These are phyloP conservation scores for Lacerta bilineata DNA, from an alignment of 2,797 vertebrate genomes.

Conservation along the genomic window DNA sequence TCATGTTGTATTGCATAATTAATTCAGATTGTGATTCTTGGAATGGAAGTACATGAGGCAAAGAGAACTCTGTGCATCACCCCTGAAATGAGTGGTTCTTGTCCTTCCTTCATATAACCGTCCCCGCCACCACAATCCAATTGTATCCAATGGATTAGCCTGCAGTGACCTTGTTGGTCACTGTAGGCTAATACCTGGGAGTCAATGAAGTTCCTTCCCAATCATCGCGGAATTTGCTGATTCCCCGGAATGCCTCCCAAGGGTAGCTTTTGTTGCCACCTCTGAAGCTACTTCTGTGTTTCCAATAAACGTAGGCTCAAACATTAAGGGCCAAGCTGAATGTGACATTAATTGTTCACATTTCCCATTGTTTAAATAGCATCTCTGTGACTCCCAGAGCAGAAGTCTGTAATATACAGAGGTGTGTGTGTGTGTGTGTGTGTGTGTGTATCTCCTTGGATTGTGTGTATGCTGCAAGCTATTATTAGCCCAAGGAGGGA, in stretches of 20 bases:
- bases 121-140: background rate
- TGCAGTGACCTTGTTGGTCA: too few relatives aligned
- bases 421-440: background rate
- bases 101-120: background rate
- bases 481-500: background rate
- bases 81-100: background rate
- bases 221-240: background rate
- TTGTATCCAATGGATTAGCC: background rate
- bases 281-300: background rate
- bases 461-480: background rate
- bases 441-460: too few relatives aligned
- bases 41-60: background rate
- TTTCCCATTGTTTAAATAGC: background rate
- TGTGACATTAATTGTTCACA: background rate
- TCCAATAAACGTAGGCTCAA: background rate
- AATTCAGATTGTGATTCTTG: conserved; percentile 32
- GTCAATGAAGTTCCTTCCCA: background rate
- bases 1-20: conserved; percentile 15
- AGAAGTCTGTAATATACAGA: background rate
- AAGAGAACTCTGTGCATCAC: background rate
- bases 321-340: background rate
- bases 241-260: background rate
- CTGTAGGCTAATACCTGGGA: too few relatives aligned
- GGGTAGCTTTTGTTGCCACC: background rate
- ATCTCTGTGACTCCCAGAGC: background rate